These are phyloP conservation scores for Sinocyclocheilus anophthalmus DNA, from an alignment of 2,113 vertebrate genomes.

Conservation along the genomic window DNA sequence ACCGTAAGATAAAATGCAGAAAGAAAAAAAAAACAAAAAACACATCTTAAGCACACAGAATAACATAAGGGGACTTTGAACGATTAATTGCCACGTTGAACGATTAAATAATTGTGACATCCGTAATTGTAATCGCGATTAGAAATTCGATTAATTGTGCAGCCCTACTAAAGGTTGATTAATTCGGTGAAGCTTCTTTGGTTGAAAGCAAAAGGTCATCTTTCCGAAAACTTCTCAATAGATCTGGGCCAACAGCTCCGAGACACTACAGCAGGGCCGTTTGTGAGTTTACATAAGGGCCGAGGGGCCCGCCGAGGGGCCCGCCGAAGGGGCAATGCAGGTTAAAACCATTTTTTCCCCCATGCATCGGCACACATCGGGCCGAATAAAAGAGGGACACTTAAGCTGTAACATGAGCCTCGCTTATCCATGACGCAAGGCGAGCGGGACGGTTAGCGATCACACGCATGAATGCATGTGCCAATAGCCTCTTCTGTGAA, in stretches of 20 bases:
- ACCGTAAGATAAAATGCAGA: no score
- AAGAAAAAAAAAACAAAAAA: no score
- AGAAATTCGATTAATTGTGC: no score
- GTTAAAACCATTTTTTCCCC: neutral
- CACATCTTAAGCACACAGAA: no score
- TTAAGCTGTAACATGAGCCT: conserved; percentile 66
- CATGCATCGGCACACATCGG: neutral
- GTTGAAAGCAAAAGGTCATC: neutral
- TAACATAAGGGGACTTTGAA: no score
- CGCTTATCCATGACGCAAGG: conserved; percentile 67
- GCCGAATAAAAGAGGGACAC: conserved; percentile 33
- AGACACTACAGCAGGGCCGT: neutral
- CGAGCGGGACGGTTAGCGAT: conserved; percentile 71
- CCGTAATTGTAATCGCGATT: no score
- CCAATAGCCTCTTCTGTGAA: conserved; percentile 63
- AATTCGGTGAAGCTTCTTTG: neutral
- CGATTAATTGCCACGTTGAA: no score
- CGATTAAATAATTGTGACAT: no score
- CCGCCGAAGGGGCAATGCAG: conserved; percentile 40
- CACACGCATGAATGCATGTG: conserved; percentile 73
- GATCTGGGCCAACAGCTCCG: neutral
- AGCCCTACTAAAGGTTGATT: neutral
- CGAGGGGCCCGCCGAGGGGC: conserved; percentile 12
- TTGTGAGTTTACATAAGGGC: conserved; percentile 25
- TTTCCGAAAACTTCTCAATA: neutral